These are phyloP conservation scores for Parapristionchus giblindavisi DNA, from an alignment of 2,888 invertebrate genomes.

Conservation along the genomic window DNA sequence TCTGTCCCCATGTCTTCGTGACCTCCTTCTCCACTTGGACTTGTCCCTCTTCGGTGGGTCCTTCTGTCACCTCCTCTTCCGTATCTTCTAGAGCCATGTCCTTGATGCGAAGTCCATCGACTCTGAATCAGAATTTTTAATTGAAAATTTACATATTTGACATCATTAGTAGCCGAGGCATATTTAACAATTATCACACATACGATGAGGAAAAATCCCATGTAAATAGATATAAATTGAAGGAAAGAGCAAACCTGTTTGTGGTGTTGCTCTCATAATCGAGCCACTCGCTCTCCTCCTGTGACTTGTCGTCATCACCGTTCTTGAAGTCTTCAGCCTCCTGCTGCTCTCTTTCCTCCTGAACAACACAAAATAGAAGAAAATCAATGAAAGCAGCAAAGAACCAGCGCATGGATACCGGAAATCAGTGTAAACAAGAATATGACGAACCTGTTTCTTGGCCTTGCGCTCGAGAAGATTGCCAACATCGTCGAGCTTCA, in stretches of 20 bases:
- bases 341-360: constrained; percentile 45
- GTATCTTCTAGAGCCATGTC: constrained; percentile 55
- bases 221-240: background rate
- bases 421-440: background rate
- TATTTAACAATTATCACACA: background rate
- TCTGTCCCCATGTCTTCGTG: constrained; percentile 35
- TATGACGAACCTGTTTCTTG: constrained; percentile 47
- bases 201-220: background rate
- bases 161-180: background rate
- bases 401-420: background rate
- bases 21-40: constrained; percentile 43
- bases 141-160: background rate
- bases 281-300: constrained; percentile 60
- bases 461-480: constrained; percentile 58
- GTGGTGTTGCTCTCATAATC: constrained; percentile 46
- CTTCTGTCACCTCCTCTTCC: constrained; percentile 46
- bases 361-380: background rate
- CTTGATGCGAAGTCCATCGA: constrained; percentile 57
- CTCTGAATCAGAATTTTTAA: constrained; percentile 36
- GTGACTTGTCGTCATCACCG: constrained; percentile 26
- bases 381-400: background rate
- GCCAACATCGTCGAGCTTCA: constrained; percentile 64
- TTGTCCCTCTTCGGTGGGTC: constrained; percentile 48
- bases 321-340: constrained; percentile 39
- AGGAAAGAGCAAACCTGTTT: constrained; percentile 15